Base-by-base conservation (phyloP, 1,140 invertebrate species). In the Thaumatotibia leucotreta region DNA sequence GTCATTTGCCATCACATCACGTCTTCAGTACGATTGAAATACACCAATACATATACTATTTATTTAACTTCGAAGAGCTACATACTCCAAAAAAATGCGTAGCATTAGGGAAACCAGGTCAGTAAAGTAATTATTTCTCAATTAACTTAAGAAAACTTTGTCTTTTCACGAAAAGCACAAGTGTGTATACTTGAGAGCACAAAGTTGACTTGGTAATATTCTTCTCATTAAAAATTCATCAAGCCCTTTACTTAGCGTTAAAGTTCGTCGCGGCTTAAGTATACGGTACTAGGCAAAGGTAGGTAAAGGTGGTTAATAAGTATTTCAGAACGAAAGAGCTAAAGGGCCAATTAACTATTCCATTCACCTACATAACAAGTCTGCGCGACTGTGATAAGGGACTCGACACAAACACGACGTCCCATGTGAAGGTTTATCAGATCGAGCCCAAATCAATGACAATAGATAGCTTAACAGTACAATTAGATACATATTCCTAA, bases 121-220 rank as follows among this genome's bases (percentile, higher is more conserved):
- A 27, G 52, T 14, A 52, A 22, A 5, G n/a, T 27, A 58, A 58
- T 58, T 58, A 58, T 58, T 27, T 58, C 52, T 9, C 11, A 27
- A 14, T 27, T n/a, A 27, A 58, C 6, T 58, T 58, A 17, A 17
- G 52, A 20, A 58, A 52, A 58, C 23, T 27, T 58, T 58, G 23
- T n/a, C 0, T 24, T 24, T 58, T 29, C 10, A n/a, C 22, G 23
- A n/a, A 58, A 14, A 58, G n/a, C 52, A 24, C 17, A 27, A 58
- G 52, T 29, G 52, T 29, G n/a, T 58, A 27, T 58, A 58, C 52
- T 24, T 24, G 24, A 58, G 17, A 58, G 24, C 10, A 14, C 24
- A 10, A 58, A 58, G 24, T 58, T 27, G 52, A 58, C 23, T 58
- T 17, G 61, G 54, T 32, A 68, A 68, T 68, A 68, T 67, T 63